Percentiles rank a stretch among this genome's conserved stretches.
Conservation (phyloP, 2,888 invertebrate species). For the Limulus polyphemus region DNA sequence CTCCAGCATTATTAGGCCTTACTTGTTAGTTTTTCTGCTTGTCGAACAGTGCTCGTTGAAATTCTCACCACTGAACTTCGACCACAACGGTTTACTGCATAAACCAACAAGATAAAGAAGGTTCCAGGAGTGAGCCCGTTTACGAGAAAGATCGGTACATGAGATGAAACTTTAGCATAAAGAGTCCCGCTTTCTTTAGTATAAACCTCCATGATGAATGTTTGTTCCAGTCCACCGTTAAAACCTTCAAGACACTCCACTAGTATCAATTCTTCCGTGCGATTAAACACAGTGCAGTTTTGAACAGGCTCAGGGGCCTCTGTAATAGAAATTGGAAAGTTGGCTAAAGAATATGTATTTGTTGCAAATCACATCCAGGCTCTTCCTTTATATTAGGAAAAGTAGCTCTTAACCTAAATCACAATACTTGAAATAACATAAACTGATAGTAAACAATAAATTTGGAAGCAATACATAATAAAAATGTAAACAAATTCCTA, state of each 20-base stretch:
- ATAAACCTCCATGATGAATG: slow-evolving; percentile 65
- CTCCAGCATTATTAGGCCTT: too few relatives aligned
- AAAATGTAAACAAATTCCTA: too few relatives aligned
- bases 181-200: slow-evolving; percentile 26
- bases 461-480: too few relatives aligned
- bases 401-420: too few relatives aligned
- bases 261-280: slow-evolving; percentile 69
- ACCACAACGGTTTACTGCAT: slow-evolving; percentile 69
- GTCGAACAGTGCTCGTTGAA: slow-evolving; percentile 53
- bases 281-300: slow-evolving; percentile 75
- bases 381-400: too few relatives aligned
- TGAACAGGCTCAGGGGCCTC: slow-evolving; percentile 84
- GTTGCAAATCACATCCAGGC: too few relatives aligned
- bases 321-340: slow-evolving; percentile 32
- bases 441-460: too few relatives aligned
- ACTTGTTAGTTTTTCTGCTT: slow-evolving; percentile 23
- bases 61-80: slow-evolving; percentile 65
- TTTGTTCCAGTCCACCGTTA: slow-evolving; percentile 75
- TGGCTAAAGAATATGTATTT: too few relatives aligned
- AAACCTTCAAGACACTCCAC: slow-evolving; percentile 74
- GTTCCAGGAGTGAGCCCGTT: slow-evolving; percentile 55
- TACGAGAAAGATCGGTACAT: slow-evolving; percentile 56
- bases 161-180: slow-evolving; percentile 13
- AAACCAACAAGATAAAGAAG: slow-evolving; percentile 59
- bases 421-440: too few relatives aligned